Percentiles rank a stretch among this genome's conserved stretches.
Conservation (phyloP, 2,888 invertebrate genomes). For the Drosophila kanekoi region DNA sequence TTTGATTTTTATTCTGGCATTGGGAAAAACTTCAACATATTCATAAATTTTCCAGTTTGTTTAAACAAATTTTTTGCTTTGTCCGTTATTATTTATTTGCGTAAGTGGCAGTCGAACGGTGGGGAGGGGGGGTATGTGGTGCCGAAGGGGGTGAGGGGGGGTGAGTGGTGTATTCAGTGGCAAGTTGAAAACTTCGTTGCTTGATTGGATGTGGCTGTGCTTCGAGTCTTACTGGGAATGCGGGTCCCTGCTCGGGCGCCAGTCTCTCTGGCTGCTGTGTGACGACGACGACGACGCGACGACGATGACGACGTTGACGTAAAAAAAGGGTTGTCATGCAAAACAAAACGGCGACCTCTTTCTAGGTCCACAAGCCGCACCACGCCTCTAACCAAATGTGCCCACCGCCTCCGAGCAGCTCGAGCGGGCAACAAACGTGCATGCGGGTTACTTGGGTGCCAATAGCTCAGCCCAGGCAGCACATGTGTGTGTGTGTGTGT, state of each 20-base stretch:
- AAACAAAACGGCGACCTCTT: conserved; percentile 57
- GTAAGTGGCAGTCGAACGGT: conserved; percentile 60
- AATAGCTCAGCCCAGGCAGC: conserved; percentile 46
- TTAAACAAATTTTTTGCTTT: conserved; percentile 72
- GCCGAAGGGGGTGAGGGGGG: too few species aligned
- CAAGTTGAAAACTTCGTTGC: conserved; percentile 59
- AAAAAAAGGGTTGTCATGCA: conserved; percentile 77
- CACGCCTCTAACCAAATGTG: conserved; percentile 1
- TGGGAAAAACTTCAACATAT: conserved; percentile 65
- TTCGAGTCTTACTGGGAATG: conserved; percentile 32
- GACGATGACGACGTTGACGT: conserved; percentile 39
- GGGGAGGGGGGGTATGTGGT: background rate
- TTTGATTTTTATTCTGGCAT: conserved; percentile 21
- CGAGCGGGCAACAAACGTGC: conserved; percentile 11
- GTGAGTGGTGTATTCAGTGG: conserved; percentile 19
- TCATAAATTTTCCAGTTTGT: conserved; percentile 82
- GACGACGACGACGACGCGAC: conserved; percentile 21
- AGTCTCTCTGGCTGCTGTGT: conserved; percentile 16
- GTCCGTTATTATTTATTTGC: conserved; percentile 76
- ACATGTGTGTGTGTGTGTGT: conserved; percentile 8
- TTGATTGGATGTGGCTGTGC: conserved; percentile 69
- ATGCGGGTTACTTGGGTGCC: conserved; percentile 66
- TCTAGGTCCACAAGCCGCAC: conserved; percentile 11
- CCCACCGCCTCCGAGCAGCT: background rate
- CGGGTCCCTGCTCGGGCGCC: conserved; percentile 39